Percentiles rank a stretch among this genome's conserved stretches.
These are phyloP conservation scores for Gobio gobio DNA, from an alignment of 2,113 vertebrate genomes.

Conservation along the genomic window DNA sequence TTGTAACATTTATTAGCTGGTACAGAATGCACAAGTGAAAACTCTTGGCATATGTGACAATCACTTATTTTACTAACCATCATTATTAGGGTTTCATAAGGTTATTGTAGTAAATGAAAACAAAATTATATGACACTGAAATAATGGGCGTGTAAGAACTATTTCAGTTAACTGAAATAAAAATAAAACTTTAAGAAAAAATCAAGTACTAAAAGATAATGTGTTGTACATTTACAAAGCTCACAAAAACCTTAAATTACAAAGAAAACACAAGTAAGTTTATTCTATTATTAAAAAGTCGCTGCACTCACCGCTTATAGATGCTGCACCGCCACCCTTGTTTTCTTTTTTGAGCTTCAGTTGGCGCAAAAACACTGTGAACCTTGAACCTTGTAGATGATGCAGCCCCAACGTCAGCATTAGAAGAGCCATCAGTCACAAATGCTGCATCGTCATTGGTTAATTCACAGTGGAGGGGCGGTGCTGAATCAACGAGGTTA, in stretches of 20 bases:
- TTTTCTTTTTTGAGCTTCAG: not conserved
- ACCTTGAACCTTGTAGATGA: slow-evolving; percentile 16
- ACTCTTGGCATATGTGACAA: slow-evolving; percentile 15
- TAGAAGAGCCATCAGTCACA: slow-evolving; percentile 13
- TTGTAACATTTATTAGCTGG: slow-evolving; percentile 16
- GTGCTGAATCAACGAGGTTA: not conserved
- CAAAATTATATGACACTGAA: slow-evolving; percentile 23
- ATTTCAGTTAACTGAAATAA: slow-evolving; percentile 7
- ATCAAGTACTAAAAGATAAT: slow-evolving; percentile 20
- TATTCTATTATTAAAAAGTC: slow-evolving; percentile 1
- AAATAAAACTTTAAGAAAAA: slow-evolving; percentile 15
- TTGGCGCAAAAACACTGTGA: slow-evolving; percentile 10
- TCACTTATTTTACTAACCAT: slow-evolving; percentile 19
- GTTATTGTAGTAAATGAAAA: slow-evolving; percentile 23
- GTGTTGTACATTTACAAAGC: slow-evolving; percentile 13
- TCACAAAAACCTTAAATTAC: not conserved
- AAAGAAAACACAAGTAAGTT: slow-evolving; percentile 5
- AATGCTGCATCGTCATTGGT: slow-evolving; percentile 10
- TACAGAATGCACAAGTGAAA: slow-evolving; percentile 22
- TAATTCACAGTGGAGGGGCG: slow-evolving; percentile 14
- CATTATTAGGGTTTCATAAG: slow-evolving; percentile 15
- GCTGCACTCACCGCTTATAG: slow-evolving; percentile 18
- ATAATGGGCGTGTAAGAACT: not conserved
- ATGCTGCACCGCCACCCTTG: not conserved
- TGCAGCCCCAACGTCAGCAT: slow-evolving; percentile 17